Evolutionary conservation across 1,140 invertebrate genomes (phyloP).

Genomic region (Bombus haemorrhoidalis): DNA sequence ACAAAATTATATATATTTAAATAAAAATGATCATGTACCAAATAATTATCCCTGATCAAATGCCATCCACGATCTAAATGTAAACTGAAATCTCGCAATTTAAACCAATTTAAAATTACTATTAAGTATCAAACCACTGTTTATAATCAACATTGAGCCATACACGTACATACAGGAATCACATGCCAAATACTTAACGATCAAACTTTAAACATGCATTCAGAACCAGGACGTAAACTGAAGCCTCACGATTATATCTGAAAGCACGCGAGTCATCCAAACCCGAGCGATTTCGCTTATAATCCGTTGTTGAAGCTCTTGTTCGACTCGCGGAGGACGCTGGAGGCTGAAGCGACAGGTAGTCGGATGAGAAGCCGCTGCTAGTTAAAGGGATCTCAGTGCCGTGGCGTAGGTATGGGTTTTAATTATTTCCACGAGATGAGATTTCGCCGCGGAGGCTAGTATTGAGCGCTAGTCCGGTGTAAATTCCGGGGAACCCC

Average conservation of each 20-base stretch:
- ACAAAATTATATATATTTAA: too few species aligned
- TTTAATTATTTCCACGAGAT: conserved; percentile 74
- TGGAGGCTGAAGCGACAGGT: conserved; percentile 51
- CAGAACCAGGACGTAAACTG: neutral
- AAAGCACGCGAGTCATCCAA: neutral
- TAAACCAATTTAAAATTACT: neutral
- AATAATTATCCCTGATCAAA: neutral
- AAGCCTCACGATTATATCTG: neutral
- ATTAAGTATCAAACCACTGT: neutral
- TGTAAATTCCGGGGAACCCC: conserved; percentile 71
- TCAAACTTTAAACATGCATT: neutral
- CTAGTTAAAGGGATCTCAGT: neutral
- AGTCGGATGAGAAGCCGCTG: conserved; percentile 53
- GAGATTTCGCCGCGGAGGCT: conserved; percentile 67
- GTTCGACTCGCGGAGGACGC: conserved; percentile 35
- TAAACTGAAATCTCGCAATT: neutral
- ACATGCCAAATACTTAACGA: neutral
- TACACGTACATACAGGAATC: neutral
- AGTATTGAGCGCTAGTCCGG: conserved; percentile 70
- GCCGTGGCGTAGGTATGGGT: conserved; percentile 55
- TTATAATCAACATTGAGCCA: neutral
- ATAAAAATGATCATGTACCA: neutral
- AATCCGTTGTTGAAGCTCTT: conserved; percentile 44
- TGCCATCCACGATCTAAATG: neutral
- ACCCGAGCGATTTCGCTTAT: conserved; percentile 20